phyloP scores from a whole-genome alignment of 1,140 invertebrate genomes.

The Polyergus mexicanus region DNA sequence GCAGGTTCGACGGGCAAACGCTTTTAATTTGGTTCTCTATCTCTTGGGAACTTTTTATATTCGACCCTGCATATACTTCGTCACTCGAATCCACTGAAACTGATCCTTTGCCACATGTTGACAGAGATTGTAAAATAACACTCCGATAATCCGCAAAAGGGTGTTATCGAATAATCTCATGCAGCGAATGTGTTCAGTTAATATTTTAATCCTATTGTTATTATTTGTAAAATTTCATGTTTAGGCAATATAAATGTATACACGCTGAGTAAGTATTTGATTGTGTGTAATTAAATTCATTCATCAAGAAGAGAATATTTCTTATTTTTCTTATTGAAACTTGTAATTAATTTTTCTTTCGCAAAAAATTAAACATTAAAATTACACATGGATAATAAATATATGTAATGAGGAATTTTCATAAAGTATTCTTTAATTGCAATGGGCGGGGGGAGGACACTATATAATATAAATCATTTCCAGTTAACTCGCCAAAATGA shows the following conservation, averaged over 20 bases:
- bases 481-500: slow-evolving; percentile 46
- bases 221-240: slow-evolving; percentile 5
- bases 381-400: neutral
- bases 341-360: neutral
- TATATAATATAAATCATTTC: slow-evolving; percentile 24
- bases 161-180: neutral
- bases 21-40: slow-evolving; percentile 38
- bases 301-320: neutral
- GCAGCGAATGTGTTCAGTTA: neutral
- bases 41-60: slow-evolving; percentile 21
- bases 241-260: too few relatives aligned
- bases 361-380: neutral
- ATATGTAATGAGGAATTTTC: neutral
- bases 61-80: neutral
- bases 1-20: slow-evolving; percentile 7
- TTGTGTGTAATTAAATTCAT: neutral
- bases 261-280: slow-evolving; percentile 6
- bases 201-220: neutral
- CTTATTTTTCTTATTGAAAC: too few relatives aligned
- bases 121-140: neutral
- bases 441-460: neutral
- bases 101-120: slow-evolving; percentile 37
- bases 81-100: slow-evolving; percentile 43
- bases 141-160: slow-evolving; percentile 9
- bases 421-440: neutral